Evolutionary conservation across 2,797 vertebrate genomes (phyloP).

Genomic region (Pseudocheirus occidentalis): DNA sequence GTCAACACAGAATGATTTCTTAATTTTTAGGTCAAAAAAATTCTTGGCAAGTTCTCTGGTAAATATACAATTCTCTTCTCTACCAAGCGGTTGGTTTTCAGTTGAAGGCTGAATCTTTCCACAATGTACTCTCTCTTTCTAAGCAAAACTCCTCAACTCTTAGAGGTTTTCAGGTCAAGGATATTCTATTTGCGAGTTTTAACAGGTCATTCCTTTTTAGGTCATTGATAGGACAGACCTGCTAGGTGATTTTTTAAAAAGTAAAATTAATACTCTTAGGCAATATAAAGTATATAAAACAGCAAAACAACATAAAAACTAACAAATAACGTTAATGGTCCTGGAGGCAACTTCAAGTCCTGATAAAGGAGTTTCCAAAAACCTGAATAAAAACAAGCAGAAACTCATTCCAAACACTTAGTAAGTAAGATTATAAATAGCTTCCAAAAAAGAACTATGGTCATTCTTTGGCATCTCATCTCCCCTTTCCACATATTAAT

Average conservation of each 20-base stretch:
- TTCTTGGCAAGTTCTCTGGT: background rate
- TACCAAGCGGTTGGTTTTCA: background rate
- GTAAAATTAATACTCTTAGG: slow-evolving; percentile 32
- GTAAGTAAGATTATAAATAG: no score
- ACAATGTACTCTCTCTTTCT: background rate
- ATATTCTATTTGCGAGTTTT: background rate
- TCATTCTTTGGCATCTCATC: background rate
- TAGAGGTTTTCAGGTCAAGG: slow-evolving; percentile 16
- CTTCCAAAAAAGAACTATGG: background rate
- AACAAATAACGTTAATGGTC: slow-evolving; percentile 65
- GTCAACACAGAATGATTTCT: slow-evolving; percentile 6
- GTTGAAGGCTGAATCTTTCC: slow-evolving; percentile 11
- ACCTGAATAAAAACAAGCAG: background rate
- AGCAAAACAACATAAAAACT: slow-evolving; percentile 52
- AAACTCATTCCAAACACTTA: background rate
- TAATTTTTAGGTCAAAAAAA: background rate
- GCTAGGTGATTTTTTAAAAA: slow-evolving; percentile 28
- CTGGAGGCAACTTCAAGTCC: slow-evolving; percentile 52
- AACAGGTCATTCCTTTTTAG: background rate
- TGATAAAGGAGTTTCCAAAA: background rate
- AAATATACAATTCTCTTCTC: background rate
- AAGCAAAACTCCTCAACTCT: background rate
- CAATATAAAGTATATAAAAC: slow-evolving; percentile 55
- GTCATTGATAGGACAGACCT: slow-evolving; percentile 14
- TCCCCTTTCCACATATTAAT: background rate